These are phyloP conservation scores for Circaetus gallicus DNA, from an alignment of 2,113 vertebrate genomes.

Conservation along the genomic window DNA sequence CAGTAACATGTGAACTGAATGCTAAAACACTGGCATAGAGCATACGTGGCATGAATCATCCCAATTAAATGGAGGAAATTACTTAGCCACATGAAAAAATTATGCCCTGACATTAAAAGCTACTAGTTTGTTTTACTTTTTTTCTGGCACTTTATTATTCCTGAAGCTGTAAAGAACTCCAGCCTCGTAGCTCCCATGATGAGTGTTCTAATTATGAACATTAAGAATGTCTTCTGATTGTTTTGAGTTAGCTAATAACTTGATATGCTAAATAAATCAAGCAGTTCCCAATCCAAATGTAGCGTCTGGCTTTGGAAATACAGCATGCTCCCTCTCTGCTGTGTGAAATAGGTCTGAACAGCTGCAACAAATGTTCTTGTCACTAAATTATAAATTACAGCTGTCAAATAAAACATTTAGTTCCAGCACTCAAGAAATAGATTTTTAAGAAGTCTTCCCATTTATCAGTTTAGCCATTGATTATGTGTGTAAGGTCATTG, in stretches of 20 bases:
- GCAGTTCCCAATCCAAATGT: neutral
- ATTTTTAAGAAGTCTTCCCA: conserved; percentile 66
- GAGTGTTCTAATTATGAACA: conserved; percentile 60
- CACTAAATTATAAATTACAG: conserved; percentile 66
- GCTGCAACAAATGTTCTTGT: conserved; percentile 60
- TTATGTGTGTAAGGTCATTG: conserved; percentile 62
- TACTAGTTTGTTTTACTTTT: conserved; percentile 24
- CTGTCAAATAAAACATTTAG: conserved; percentile 62
- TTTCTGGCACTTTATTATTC: neutral
- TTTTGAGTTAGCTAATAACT: conserved; percentile 59
- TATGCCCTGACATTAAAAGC: neutral
- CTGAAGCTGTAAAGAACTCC: conserved; percentile 25
- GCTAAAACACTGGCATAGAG: neutral
- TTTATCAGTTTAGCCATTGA: conserved; percentile 74
- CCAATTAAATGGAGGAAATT: conserved; percentile 13
- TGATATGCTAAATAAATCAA: conserved; percentile 54
- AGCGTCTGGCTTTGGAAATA: conserved; percentile 37
- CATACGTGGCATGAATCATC: neutral
- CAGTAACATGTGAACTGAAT: neutral
- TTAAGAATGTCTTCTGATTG: conserved; percentile 50
- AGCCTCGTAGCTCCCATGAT: neutral
- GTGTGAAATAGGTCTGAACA: conserved; percentile 33
- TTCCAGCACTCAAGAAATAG: conserved; percentile 61
- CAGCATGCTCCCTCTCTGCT: neutral
- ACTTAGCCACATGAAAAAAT: neutral